Evolutionary conservation across 2,888 invertebrate genomes (phyloP).

Genomic region (Cephus runcator): DNA sequence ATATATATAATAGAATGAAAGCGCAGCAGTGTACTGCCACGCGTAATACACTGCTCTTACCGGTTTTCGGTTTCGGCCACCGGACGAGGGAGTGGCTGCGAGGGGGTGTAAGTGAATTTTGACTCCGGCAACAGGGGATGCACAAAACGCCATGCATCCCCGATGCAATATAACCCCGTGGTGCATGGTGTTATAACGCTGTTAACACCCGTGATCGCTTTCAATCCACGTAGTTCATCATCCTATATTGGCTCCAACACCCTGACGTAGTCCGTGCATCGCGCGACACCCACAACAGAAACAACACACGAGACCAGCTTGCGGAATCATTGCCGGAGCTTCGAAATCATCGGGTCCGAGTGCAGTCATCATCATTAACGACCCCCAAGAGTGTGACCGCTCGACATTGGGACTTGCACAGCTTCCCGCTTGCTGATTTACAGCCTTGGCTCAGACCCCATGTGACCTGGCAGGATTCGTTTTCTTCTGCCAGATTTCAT

Average conservation of each 20-base stretch:
- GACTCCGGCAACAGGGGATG: constrained; percentile 12
- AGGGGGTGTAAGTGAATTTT: constrained; percentile 31
- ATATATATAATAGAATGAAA: neutral
- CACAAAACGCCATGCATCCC: constrained; percentile 43
- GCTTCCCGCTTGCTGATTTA: constrained; percentile 6
- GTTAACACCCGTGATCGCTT: constrained; percentile 64
- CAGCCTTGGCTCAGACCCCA: neutral
- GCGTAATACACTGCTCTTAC: constrained; percentile 9
- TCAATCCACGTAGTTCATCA: constrained; percentile 64
- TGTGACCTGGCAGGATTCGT: neutral
- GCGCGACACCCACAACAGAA: neutral
- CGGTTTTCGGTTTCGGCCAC: neutral
- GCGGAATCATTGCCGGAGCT: constrained; percentile 32
- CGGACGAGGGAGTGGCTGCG: neutral
- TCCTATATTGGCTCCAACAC: constrained; percentile 47
- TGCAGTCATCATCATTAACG: constrained; percentile 50
- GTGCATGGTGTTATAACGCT: constrained; percentile 54
- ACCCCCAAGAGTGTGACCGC: constrained; percentile 14
- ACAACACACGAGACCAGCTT: constrained; percentile 20
- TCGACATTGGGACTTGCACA: neutral
- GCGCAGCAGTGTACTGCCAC: neutral
- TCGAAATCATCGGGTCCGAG: constrained; percentile 40
- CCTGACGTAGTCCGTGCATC: constrained; percentile 3
- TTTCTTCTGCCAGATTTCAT: constrained; percentile 2
- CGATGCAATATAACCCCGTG: constrained; percentile 43